These are phyloP conservation scores for Salarias fasciatus DNA, from an alignment of 2,797 vertebrate species.

Conservation along the genomic window DNA sequence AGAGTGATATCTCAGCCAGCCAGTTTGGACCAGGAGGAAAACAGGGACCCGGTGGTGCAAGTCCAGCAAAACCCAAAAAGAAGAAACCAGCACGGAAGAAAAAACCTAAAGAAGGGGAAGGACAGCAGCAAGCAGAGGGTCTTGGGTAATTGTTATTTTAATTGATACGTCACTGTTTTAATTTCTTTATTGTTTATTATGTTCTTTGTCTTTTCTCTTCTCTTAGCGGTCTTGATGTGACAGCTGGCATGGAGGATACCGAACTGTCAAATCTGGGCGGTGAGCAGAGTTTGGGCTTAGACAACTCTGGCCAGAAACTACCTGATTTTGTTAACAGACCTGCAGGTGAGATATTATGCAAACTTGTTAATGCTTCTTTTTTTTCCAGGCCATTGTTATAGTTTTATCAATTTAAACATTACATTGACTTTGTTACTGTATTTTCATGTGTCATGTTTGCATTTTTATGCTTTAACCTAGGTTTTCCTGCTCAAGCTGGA, in stretches of 20 bases:
- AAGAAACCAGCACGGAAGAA: slow-evolving; percentile 98
- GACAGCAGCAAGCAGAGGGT: slow-evolving; percentile 86
- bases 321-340: slow-evolving; percentile 91
- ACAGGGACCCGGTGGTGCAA: slow-evolving; percentile 87
- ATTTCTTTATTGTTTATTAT: background rate
- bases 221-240: slow-evolving; percentile 86
- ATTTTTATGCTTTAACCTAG: slow-evolving; percentile 70
- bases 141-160: slow-evolving; percentile 85
- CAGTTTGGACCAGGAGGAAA: slow-evolving; percentile 98
- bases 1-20: slow-evolving; percentile 97
- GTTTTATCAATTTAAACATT: background rate
- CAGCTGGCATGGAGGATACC: slow-evolving; percentile 88
- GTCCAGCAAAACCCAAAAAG: slow-evolving; percentile 95
- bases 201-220: slow-evolving; percentile 15
- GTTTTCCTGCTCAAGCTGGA: slow-evolving; percentile 89
- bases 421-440: background rate
- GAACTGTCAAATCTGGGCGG: slow-evolving; percentile 88
- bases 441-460: background rate
- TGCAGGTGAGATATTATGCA: slow-evolving; percentile 80
- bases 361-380: background rate
- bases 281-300: slow-evolving; percentile 90
- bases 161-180: background rate
- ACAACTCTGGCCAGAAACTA: slow-evolving; percentile 88
- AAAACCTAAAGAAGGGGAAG: slow-evolving; percentile 89
- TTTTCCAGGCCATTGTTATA: background rate